Base-by-base conservation (phyloP, 2,113 vertebrate species). In the Oreochromis aureus region DNA sequence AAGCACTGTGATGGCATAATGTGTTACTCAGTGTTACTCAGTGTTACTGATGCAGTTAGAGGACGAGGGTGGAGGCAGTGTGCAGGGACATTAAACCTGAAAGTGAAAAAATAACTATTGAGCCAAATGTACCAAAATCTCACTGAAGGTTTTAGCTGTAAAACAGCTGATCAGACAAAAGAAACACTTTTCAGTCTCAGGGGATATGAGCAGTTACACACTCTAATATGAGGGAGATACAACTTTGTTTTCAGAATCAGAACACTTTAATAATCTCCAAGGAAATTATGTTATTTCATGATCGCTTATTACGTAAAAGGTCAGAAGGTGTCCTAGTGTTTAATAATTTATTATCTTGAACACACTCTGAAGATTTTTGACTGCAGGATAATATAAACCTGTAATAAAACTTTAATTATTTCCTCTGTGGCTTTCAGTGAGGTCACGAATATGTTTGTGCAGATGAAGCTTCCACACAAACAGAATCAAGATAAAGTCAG, bases 361-460 rank as follows among this genome's bases (percentile, higher is more conserved):
- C 48, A 51, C 4, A 19, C 48, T 53, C 48, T 51, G 48, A 1
- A 51, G 48, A 2, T 3, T 53, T 54, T 54, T 54, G 1, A n/a
- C 2, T n/a, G 19, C 53, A 54, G 1, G 53, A 22, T 54, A 11
- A 54, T 54, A 54, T 2, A 22, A 54, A 54, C 19, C 19, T 54
- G 53, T 54, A 54, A 54, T 54, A 0, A 53, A 0, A 8, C 51
- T 53, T n/a, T 53, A 10, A 5, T n/a, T 54, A 22, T 54, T 54
- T 0, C 53, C 19, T 54, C 3, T 54, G 9, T 54, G 0, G 3
- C 0, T 54, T 2, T 54, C 19, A 54, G 53, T 54, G 0, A 54
- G 53, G 0, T 54, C 1, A 54, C 19, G 22, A 3, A 54, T 0
- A 53, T 53, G 51, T 53, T 53, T 53, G 51, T 3, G 51, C 51